Evolutionary conservation across 2,888 invertebrate genomes (phyloP).

Genomic region (Monochamus alternatus): DNA sequence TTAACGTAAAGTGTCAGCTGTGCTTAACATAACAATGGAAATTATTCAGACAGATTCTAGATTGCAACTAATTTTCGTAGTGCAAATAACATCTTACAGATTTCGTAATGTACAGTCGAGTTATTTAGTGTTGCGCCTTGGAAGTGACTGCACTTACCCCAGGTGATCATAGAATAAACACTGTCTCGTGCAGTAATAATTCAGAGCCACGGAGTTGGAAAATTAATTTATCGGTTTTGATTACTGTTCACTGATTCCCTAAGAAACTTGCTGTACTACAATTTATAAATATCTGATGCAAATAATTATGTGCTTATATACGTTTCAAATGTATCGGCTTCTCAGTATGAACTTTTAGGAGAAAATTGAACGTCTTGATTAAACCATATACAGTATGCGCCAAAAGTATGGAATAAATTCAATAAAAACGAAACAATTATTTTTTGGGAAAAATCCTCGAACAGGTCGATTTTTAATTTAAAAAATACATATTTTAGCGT

Average conservation of each 20-base stretch:
- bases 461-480: no score
- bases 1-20: no score
- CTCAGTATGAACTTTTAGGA: no score
- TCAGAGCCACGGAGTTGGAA: conserved; percentile 12
- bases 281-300: conserved; percentile 6
- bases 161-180: conserved; percentile 8
- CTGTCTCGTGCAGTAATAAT: conserved; percentile 16
- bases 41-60: neutral
- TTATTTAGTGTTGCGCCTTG: conserved; percentile 15
- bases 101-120: conserved; percentile 1
- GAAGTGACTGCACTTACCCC: conserved; percentile 18
- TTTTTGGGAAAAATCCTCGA: no score
- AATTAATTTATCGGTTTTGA: conserved; percentile 29
- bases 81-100: conserved; percentile 1
- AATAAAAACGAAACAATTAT: no score
- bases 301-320: neutral
- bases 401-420: no score
- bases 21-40: no score
- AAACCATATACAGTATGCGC: no score
- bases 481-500: no score
- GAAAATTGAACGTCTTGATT: no score
- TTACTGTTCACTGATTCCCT: conserved; percentile 9
- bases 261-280: conserved; percentile 2
- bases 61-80: neutral
- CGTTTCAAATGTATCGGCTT: no score